phyloP scores from a whole-genome alignment of 2,888 invertebrate genomes.

The Troglohyphantes excavatus region DNA sequence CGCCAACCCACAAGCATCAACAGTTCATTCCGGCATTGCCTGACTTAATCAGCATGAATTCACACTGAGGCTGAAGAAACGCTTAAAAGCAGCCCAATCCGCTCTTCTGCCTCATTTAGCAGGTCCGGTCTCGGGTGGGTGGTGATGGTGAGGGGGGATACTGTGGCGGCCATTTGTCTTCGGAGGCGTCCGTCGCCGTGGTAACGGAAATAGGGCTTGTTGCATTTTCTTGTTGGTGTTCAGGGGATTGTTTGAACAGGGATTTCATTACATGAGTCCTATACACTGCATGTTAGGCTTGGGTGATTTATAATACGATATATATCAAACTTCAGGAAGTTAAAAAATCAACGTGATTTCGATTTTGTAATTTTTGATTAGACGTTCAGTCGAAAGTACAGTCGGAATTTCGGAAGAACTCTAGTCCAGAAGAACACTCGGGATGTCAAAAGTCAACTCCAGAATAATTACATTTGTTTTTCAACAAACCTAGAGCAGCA shows the following conservation, averaged over 20 bases:
- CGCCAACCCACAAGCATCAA: neutral
- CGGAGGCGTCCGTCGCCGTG: constrained; percentile 37
- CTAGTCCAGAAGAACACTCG: too few relatives aligned
- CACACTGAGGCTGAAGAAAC: constrained; percentile 50
- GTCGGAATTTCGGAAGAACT: too few relatives aligned
- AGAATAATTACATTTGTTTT: too few relatives aligned
- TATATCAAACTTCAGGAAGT: too few relatives aligned
- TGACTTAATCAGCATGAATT: constrained; percentile 64
- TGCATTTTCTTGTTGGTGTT: neutral
- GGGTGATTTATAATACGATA: too few relatives aligned
- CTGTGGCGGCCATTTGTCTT: constrained; percentile 47
- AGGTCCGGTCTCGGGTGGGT: neutral
- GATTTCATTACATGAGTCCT: too few relatives aligned
- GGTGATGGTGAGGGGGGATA: constrained; percentile 43
- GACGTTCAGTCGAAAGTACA: too few relatives aligned
- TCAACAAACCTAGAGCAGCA: too few relatives aligned
- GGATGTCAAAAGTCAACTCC: too few relatives aligned
- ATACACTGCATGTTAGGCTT: too few relatives aligned
- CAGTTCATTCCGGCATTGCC: constrained; percentile 42
- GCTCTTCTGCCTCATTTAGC: constrained; percentile 63
- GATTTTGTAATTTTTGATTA: too few relatives aligned
- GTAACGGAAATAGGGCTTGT: neutral
- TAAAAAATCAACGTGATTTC: too few relatives aligned
- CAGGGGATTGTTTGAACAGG: neutral
- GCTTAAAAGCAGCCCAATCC: constrained; percentile 66